Base-by-base conservation (phyloP, 2,888 invertebrate genomes). In the Netelia melanura region DNA sequence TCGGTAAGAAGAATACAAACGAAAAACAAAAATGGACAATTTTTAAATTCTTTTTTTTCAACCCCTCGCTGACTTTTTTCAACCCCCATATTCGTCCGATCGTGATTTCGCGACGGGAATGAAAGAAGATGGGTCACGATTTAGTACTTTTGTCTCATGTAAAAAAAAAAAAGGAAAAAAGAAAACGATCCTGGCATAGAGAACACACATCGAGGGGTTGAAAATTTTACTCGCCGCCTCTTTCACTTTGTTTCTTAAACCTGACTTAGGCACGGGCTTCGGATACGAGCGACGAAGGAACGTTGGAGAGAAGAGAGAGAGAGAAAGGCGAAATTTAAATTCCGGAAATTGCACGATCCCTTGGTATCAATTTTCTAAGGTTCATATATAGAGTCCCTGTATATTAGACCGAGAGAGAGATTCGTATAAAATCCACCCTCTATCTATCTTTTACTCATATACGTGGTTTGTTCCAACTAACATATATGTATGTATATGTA, bases 361-460 rank as follows among this genome's bases (percentile, higher is more conserved):
- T 21, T 58, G 68, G 52, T 68, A 68, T 25, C 68, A 68, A 68
- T 68, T 68, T 65, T 68, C 48, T 23, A 6, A 68, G 52, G 52
- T 23, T 17, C n/a, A 11, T 44, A 23, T 52, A 68, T 25, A 25
- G 14, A 48, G 11, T 8, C 9, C 11, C 8, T 68, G 52, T 58
- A 17, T 58, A 21, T 17, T 3, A 58, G 21, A n/a, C 58, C 17
- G 21, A 17, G 58, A 21, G 58, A 8, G 8, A 58, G 30, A 30
- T 30, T 30, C 58, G 17, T n/a, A 21, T 17, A 23, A 58, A 58
- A 58, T 58, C 58, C 21, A 23, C n/a, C 3, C 9, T 58, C 21
- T 17, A 58, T 17, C 8, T 9, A 21, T 17, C 9, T 21, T 21
- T 6, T 48, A 48, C 58, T 17, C 58, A 58, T 58, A 58, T 21